phyloP scores from a whole-genome alignment of 2,113 vertebrate species.

The Bos javanicus region DNA sequence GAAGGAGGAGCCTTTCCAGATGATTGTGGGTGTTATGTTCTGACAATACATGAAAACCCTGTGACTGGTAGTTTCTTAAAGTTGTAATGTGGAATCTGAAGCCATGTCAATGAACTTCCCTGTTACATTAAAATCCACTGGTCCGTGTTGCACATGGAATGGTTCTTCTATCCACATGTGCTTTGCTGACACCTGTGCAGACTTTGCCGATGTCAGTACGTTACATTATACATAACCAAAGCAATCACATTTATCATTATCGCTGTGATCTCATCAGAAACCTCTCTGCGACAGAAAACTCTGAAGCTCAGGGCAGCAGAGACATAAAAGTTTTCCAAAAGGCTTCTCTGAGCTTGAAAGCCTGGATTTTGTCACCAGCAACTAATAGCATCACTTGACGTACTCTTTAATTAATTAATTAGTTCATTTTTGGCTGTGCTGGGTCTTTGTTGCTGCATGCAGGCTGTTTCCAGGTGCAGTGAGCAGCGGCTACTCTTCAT shows the following conservation, averaged over 20 bases:
- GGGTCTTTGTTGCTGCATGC: neutral
- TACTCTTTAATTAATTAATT: neutral
- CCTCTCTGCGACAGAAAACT: neutral
- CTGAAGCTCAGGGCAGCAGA: neutral
- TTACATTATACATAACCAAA: fast-evolving
- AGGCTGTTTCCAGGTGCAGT: neutral
- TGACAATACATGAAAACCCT: neutral
- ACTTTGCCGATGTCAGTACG: fast-evolving
- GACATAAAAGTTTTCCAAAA: neutral
- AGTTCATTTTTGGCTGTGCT: neutral
- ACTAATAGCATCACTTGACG: neutral
- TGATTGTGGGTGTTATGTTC: neutral
- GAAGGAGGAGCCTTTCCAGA: neutral
- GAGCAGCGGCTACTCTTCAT: fast-evolving
- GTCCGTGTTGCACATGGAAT: fast-evolving
- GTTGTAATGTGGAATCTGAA: neutral
- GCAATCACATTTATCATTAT: fast-evolving
- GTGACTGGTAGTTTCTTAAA: neutral
- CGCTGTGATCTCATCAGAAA: neutral
- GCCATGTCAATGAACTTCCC: fast-evolving
- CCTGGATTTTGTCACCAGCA: neutral
- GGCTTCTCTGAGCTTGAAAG: neutral
- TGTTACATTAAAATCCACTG: fast-evolving
- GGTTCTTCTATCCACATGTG: neutral
- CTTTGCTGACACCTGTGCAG: neutral